Base-by-base conservation (phyloP, 1,140 invertebrate genomes). In the Sitophilus oryzae region DNA sequence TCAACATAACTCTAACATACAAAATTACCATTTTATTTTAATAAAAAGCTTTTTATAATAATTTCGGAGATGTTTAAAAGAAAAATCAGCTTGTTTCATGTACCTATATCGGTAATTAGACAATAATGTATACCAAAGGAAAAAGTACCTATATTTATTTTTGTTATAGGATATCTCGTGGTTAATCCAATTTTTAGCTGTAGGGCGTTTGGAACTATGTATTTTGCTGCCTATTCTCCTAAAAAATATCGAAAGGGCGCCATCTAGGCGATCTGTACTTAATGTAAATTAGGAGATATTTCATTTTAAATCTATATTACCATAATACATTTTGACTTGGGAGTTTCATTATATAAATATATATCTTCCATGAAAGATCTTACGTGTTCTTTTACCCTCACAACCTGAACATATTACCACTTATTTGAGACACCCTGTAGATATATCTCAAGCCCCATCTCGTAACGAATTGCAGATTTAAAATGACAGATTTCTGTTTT, bases 201-300 rank as follows among this genome's bases (percentile, higher is more conserved):
- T 42, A 22, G 47, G 47, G 47, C 30, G 20, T 16, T 42, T 57
- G 48, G 43, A 46, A 41, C 48, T 54, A 20, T 43, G 50, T 10
- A 22, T 40, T 52, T 54, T 51, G 44, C 43, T 47, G 37, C 15
- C 18, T 47, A n/a, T 36, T 6, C 11, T 30, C 25, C n/a, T n/a
- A n/a, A n/a, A n/a, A n/a, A n/a, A n/a, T n/a, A n/a, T n/a, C n/a
- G n/a, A 11, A 30, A 36, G n/a, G 54, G 63, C 52, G 60, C 61
- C 60, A 59, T 58, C 57, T 57, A 53, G 57, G 54, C 56, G 60
- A 61, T 53, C 51, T 66, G 65, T 66, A 66, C 59, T 56, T 66
- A 63, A 54, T 67, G 66, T 67, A 67, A 59, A 66, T 65, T 67
- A 67, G 63, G 58, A 52, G 56, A 66, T 61, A 55, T 52, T 57